Evolutionary conservation across 2,797 vertebrate species (phyloP).

Genomic region (Galagoides demidoff): DNA sequence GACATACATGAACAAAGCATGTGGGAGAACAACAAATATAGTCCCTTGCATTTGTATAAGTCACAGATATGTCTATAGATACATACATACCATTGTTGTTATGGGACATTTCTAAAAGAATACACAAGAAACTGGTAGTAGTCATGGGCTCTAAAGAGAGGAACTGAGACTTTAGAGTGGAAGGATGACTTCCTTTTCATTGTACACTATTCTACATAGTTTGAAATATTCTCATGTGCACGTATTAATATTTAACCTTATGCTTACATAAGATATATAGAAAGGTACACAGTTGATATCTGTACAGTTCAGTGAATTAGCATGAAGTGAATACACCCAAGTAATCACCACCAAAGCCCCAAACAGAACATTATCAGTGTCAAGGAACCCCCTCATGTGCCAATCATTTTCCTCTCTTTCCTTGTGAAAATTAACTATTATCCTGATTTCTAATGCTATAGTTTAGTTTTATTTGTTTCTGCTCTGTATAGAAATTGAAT

Average conservation of each 20-base stretch:
- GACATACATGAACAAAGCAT: not conserved
- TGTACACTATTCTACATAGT: not conserved
- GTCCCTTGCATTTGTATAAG: conserved; percentile 25
- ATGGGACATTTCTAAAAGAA: not conserved
- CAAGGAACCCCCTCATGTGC: not conserved
- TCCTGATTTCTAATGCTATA: not conserved
- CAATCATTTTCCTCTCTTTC: not conserved
- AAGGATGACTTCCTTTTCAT: not conserved
- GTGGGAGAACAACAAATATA: not conserved
- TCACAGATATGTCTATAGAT: not conserved
- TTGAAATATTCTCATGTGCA: conserved; percentile 1
- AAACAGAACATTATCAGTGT: not conserved
- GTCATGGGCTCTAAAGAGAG: not conserved
- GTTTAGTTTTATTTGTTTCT: not conserved
- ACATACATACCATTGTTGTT: not conserved
- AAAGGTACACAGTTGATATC: not conserved
- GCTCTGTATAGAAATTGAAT: conserved; percentile 19
- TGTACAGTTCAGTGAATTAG: not conserved
- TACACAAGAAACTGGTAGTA: not conserved
- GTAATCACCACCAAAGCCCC: not conserved
- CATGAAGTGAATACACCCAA: not conserved
- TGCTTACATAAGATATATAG: not conserved
- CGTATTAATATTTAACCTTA: not conserved
- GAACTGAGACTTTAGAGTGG: not conserved
- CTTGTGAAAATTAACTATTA: not conserved